Percentiles rank a stretch among this genome's conserved stretches.
phyloP scores from a whole-genome alignment of 2,888 invertebrate species.

The Sympetrum striolatum region DNA sequence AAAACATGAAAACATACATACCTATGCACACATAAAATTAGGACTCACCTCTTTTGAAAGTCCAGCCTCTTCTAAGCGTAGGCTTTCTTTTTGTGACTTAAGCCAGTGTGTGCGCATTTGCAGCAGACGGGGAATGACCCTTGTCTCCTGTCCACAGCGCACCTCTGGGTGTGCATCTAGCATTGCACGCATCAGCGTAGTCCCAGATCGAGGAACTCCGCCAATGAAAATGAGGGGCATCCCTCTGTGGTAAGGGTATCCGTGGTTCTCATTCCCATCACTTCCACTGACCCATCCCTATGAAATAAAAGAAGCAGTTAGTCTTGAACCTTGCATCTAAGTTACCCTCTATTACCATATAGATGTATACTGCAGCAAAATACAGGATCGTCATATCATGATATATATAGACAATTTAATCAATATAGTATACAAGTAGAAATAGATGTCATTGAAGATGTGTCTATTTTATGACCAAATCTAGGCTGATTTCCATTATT shows the following conservation, averaged over 20 bases:
- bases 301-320: neutral
- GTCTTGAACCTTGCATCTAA: neutral
- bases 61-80: constrained; percentile 91
- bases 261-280: constrained; percentile 68
- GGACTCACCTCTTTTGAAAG: constrained; percentile 79
- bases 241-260: constrained; percentile 79
- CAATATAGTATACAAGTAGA: too few relatives aligned
- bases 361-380: too few relatives aligned
- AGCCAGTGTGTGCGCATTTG: constrained; percentile 96
- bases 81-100: constrained; percentile 89
- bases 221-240: constrained; percentile 97
- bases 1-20: neutral
- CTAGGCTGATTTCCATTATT: too few relatives aligned
- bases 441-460: too few relatives aligned
- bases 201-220: constrained; percentile 96
- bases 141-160: constrained; percentile 94
- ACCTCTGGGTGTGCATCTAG: constrained; percentile 97
- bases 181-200: constrained; percentile 97
- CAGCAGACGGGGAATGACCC: constrained; percentile 94
- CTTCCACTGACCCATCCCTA: neutral
- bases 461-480: too few relatives aligned
- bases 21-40: neutral
- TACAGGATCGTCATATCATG: too few relatives aligned
- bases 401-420: too few relatives aligned
- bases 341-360: neutral